Conservation (phyloP, 2,113 vertebrate species). For the Bungarus multicinctus region DNA sequence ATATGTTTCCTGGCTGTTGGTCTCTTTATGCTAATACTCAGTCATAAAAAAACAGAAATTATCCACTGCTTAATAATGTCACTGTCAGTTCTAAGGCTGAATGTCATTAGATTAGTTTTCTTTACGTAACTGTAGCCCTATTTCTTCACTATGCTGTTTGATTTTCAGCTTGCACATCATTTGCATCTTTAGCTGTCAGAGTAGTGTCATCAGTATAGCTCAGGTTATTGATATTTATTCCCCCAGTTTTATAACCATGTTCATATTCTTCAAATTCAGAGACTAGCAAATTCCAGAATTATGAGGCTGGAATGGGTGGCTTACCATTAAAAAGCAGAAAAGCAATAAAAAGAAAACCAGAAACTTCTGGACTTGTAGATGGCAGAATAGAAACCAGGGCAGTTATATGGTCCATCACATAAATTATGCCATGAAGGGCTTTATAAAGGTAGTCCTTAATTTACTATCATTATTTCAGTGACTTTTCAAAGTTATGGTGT, state of each 20-base stretch:
- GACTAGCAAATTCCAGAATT: background rate
- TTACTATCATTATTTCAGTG: no score
- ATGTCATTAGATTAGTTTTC: background rate
- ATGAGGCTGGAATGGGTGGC: background rate
- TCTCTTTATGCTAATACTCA: background rate
- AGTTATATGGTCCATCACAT: background rate
- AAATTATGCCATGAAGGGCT: background rate
- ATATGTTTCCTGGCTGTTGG: no score
- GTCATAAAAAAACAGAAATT: background rate
- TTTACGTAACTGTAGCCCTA: background rate
- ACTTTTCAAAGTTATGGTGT: no score
- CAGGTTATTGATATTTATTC: background rate
- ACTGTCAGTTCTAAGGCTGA: background rate
- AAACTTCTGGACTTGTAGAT: background rate
- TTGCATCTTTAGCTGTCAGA: background rate
- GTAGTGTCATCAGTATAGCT: background rate
- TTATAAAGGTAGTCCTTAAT: no score
- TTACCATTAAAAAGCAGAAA: background rate
- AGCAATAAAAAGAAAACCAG: background rate
- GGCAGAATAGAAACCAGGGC: background rate
- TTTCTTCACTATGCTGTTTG: background rate
- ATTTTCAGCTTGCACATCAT: background rate
- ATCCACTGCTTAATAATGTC: background rate
- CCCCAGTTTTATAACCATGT: background rate
- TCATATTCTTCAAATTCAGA: background rate